Evolutionary conservation across 2,113 vertebrate species (phyloP).

Genomic region (Kryptolebias marmoratus): DNA sequence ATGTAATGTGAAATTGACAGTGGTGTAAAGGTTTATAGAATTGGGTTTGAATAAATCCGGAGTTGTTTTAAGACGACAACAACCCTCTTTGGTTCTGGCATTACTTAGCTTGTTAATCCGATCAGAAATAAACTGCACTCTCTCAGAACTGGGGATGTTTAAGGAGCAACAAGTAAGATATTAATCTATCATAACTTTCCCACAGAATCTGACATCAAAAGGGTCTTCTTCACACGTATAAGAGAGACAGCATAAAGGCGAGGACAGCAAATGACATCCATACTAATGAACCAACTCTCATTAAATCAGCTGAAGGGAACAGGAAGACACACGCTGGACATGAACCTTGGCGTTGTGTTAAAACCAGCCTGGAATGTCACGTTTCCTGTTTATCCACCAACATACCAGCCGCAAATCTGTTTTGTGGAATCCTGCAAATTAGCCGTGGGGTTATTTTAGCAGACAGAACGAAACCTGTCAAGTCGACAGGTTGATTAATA

Average conservation of each 20-base stretch:
- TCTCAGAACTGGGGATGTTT: too few relatives aligned
- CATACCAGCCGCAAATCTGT: slow-evolving; percentile 35
- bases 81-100: too few relatives aligned
- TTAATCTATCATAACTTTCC: too few relatives aligned
- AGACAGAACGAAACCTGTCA: slow-evolving; percentile 13
- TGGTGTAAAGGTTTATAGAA: too few relatives aligned
- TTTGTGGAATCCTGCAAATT: slow-evolving; percentile 32
- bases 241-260: neutral
- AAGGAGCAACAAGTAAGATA: too few relatives aligned
- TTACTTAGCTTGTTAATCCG: too few relatives aligned
- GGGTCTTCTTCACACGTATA: slow-evolving; percentile 8
- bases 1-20: too few relatives aligned
- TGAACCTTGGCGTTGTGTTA: slow-evolving; percentile 39
- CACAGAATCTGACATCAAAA: too few relatives aligned
- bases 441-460: slow-evolving; percentile 5
- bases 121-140: too few relatives aligned
- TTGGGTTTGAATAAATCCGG: too few relatives aligned
- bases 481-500: slow-evolving; percentile 23
- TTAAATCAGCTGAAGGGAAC: slow-evolving; percentile 13
- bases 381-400: slow-evolving; percentile 66
- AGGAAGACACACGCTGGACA: slow-evolving; percentile 15
- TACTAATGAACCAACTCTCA: slow-evolving; percentile 38
- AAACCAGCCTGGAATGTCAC: slow-evolving; percentile 60
- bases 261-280: slow-evolving; percentile 18
- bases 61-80: too few relatives aligned